These are phyloP conservation scores for Plectropomus leopardus DNA, from an alignment of 2,113 vertebrate genomes.

Conservation along the genomic window DNA sequence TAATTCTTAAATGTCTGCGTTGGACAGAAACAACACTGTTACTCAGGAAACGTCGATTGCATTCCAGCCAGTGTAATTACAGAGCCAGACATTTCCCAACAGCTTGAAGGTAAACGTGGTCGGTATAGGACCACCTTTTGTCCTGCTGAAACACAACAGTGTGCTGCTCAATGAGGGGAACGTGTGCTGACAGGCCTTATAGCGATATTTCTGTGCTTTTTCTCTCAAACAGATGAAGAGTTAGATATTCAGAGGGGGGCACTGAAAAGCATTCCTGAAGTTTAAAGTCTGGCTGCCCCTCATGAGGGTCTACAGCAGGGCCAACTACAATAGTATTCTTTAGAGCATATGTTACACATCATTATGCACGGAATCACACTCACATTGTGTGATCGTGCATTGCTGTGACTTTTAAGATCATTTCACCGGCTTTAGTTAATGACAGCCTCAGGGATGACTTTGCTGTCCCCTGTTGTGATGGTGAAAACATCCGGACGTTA, in stretches of 20 bases:
- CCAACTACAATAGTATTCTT: constrained; percentile 61
- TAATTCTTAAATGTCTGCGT: constrained; percentile 59
- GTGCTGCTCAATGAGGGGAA: constrained; percentile 14
- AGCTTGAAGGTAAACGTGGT: constrained; percentile 54
- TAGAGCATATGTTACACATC: constrained; percentile 37
- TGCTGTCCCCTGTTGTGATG: constrained; percentile 32
- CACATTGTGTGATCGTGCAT: constrained; percentile 22
- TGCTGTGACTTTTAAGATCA: constrained; percentile 11
- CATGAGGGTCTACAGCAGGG: constrained; percentile 50
- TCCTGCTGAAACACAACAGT: constrained; percentile 41
- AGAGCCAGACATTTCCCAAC: constrained; percentile 62
- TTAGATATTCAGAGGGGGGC: constrained; percentile 47
- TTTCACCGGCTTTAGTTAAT: constrained; percentile 27
- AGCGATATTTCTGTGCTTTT: constrained; percentile 27
- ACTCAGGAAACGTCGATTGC: constrained; percentile 69
- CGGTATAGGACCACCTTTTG: constrained; percentile 37
- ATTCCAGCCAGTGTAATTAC: constrained; percentile 73
- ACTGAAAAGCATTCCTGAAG: constrained; percentile 68
- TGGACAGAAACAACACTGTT: constrained; percentile 58
- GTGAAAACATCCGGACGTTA: constrained; percentile 52
- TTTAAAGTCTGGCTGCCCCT: constrained; percentile 46
- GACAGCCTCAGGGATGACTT: constrained; percentile 24
- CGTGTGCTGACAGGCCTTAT: constrained; percentile 60
- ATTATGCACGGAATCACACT: constrained; percentile 8
- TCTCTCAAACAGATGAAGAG: constrained; percentile 33